Conservation (phyloP, 2,797 vertebrate species). For the Muscicapa striata region DNA sequence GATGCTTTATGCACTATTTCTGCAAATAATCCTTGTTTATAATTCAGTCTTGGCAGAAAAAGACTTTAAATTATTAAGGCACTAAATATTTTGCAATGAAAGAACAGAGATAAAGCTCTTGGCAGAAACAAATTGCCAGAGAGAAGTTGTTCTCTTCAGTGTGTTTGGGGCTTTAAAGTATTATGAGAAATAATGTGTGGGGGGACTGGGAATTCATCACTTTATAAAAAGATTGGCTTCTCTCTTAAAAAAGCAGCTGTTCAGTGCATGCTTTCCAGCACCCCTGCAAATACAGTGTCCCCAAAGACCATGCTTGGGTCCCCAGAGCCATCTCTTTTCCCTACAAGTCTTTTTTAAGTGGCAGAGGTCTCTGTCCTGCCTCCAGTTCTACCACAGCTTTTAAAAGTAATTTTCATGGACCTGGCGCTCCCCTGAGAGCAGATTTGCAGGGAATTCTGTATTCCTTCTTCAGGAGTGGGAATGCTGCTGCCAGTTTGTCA, state of each 20-base stretch:
- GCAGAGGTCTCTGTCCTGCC: background rate
- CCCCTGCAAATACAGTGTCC: background rate
- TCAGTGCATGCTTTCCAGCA: background rate
- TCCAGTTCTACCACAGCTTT: background rate
- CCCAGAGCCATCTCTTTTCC: background rate
- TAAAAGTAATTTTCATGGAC: background rate
- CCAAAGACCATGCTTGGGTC: background rate
- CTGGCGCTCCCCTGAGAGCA: background rate
- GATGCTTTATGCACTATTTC: background rate
- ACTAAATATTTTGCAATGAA: constrained; percentile 41
- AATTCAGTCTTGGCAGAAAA: constrained; percentile 49
- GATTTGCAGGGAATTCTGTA: background rate
- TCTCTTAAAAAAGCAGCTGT: background rate
- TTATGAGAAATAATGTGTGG: background rate
- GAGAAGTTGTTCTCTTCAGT: background rate
- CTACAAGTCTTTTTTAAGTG: rapidly evolving
- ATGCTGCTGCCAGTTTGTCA: rapidly evolving
- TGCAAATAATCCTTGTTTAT: constrained; percentile 56
- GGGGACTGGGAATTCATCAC: background rate
- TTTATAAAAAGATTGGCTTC: background rate
- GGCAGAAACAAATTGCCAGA: background rate
- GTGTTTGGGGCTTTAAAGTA: background rate
- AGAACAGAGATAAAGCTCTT: background rate
- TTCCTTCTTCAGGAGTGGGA: background rate
- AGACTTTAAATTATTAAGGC: constrained; percentile 62